A percentile compares a stretch with the other conserved stretches of the same genome.
Evolutionary conservation across 2,113 vertebrate genomes (phyloP).

Genomic region (Bagarius yarrelli): DNA sequence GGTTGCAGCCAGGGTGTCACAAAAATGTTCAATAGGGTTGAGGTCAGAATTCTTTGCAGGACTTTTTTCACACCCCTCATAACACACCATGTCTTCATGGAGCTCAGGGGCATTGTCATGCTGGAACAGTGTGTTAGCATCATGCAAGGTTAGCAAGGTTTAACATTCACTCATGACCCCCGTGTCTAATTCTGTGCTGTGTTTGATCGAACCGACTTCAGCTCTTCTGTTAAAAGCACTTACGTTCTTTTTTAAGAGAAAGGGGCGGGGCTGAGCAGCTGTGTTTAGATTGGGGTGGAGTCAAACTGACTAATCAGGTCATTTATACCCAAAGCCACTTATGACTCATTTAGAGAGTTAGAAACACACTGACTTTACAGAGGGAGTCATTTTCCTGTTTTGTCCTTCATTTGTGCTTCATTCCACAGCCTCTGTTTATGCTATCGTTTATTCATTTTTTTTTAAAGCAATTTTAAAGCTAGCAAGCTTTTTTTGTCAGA

Average conservation of each 20-base stretch:
- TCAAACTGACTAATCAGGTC: conserved; percentile 21
- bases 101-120: no score
- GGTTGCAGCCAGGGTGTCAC: no score
- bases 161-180: neutral
- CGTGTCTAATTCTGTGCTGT: neutral
- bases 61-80: no score
- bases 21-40: no score
- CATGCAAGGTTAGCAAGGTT: neutral
- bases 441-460: no score
- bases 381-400: neutral
- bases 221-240: neutral
- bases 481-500: neutral
- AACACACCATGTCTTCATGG: no score
- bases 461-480: no score
- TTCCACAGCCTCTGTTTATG: no score
- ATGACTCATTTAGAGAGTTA: conserved; percentile 12
- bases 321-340: conserved; percentile 18
- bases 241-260: conserved; percentile 14
- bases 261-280: neutral
- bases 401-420: no score
- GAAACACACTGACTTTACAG: conserved; percentile 5
- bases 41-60: no score
- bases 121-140: no score
- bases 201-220: neutral
- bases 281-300: conserved; percentile 11